Evolutionary conservation across 2,888 invertebrate species (phyloP).

Genomic region (Melinopterus prodromus): DNA sequence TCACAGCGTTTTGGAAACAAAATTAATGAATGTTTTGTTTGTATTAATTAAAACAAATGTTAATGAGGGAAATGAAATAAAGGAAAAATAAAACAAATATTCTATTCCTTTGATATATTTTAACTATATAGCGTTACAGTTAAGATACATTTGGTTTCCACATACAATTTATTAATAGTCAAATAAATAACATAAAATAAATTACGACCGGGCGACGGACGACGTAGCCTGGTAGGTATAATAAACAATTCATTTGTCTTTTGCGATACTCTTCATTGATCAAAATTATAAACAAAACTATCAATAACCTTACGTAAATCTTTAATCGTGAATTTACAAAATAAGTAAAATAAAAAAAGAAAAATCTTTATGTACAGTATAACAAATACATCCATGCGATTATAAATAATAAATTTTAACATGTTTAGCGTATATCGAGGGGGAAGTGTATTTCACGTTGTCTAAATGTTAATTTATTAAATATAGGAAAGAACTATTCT

Average conservation of each 20-base stretch:
- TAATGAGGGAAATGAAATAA: too few relatives aligned
- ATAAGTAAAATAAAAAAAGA: neutral
- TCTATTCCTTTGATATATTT: conserved; percentile 20
- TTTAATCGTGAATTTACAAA: neutral
- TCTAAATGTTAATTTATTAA: neutral
- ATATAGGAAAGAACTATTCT: neutral
- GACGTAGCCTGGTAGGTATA: conserved; percentile 7
- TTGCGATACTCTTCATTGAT: neutral
- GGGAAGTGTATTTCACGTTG: neutral
- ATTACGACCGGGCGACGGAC: conserved; percentile 29
- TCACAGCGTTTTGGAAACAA: too few relatives aligned
- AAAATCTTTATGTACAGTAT: neutral
- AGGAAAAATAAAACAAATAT: neutral
- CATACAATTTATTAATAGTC: conserved; percentile 27
- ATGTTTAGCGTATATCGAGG: neutral
- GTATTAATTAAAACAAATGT: too few relatives aligned
- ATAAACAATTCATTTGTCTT: neutral
- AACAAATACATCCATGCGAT: neutral
- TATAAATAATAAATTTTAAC: neutral
- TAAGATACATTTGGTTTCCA: conserved; percentile 37
- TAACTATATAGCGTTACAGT: conserved; percentile 33
- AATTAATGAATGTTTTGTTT: too few relatives aligned
- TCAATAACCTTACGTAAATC: neutral
- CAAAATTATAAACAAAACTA: neutral
- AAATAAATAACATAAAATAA: conserved; percentile 37